Conservation (phyloP, 1,140 invertebrate genomes). For the Notospermus geniculatus region DNA sequence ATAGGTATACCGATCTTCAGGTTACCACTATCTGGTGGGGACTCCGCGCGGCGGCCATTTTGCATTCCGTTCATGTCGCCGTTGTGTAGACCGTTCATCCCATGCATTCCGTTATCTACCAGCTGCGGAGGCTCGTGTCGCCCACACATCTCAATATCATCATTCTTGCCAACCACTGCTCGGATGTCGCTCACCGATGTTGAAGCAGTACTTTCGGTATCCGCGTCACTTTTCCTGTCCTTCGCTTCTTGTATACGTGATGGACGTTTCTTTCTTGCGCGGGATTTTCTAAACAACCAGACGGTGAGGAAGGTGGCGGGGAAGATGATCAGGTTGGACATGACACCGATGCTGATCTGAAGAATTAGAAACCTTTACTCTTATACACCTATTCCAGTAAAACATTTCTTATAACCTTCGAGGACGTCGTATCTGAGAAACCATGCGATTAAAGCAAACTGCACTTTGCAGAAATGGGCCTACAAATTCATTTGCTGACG, state of each 20-base stretch:
- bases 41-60: too few species aligned
- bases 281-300: slow-evolving; percentile 56
- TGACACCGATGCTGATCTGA: slow-evolving; percentile 52
- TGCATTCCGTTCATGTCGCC: background rate
- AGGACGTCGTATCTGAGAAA: too few species aligned
- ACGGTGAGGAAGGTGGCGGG: slow-evolving; percentile 60
- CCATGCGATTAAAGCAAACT: too few species aligned
- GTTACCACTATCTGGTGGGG: too few species aligned
- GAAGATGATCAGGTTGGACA: slow-evolving; percentile 57
- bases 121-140: background rate
- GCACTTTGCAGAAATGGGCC: too few species aligned
- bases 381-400: too few species aligned
- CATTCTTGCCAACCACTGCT: slow-evolving; percentile 13
- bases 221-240: slow-evolving; percentile 16
- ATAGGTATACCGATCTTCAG: too few species aligned
- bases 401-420: too few species aligned
- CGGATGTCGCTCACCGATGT: slow-evolving; percentile 43
- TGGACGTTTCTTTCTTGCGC: slow-evolving; percentile 49
- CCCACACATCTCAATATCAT: background rate
- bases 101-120: background rate
- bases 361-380: too few species aligned
- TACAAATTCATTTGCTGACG: too few species aligned
- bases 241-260: slow-evolving; percentile 52
- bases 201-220: slow-evolving; percentile 15
- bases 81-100: background rate